Evolutionary conservation across 2,888 invertebrate genomes (phyloP), one percentile per base, ranked within the genome.

Genomic region (Nemotelus pantherinus): DNA sequence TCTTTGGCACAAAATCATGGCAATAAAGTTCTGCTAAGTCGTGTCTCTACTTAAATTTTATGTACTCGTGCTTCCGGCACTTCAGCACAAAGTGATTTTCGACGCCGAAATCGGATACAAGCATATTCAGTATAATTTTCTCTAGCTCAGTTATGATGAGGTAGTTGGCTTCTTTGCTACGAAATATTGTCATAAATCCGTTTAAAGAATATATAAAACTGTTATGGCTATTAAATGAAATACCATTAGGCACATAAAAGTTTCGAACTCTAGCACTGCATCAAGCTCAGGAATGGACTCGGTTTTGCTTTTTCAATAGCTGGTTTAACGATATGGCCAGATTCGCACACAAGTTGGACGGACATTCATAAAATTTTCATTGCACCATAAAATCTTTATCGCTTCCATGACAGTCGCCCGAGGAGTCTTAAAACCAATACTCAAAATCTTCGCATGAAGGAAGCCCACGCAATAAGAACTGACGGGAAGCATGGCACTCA

Each of bases 371-470:
- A 74, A 74, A 60, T 74, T 39, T 74, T 74, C 74, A 74, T 60
- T 48, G 60, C 45, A 47, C 58, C 41, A 74, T 74, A 74, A 74
- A 74, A 74, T 47, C 74, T 63, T 74, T 74, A 74, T 63, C 41
- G 63, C 63, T 43, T 43, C 6, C 47, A 63, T 60, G 63, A 63
- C 63, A 60, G 74, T 50, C 48, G 39, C 47, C 41, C 48, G 74
- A 25, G 9, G 48, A 74, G 74, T 10, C 5, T 50, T 50, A 60
- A 74, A 55, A 9, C 53, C 55, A 70, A 55, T 70, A 70, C 41
- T 43, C 53, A 53, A 43, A 70, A 70, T 60, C 25, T 39, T 43
- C 3, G 60, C 60, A 60, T 60, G 41, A 39, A 60, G 41, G 25
- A 43, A 25, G 41, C 25, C 3, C 60, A 60, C 41, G 41, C 3